phyloP scores from a whole-genome alignment of 2,113 vertebrate genomes.

The Ptilorrhoa leucosticta region DNA sequence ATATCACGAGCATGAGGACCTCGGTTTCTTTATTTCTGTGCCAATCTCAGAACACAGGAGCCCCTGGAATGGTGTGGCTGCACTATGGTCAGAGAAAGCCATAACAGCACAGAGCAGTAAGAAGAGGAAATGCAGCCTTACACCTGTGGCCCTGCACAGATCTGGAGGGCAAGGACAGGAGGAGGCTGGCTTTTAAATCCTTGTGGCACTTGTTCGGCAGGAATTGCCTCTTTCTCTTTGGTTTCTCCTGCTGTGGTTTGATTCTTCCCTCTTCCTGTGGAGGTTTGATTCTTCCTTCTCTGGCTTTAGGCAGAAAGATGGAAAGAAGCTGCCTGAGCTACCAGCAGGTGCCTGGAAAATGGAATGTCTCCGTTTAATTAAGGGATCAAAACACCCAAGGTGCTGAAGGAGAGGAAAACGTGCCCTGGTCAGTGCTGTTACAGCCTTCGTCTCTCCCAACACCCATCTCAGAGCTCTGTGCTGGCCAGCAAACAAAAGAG shows the following conservation, averaged over 20 bases:
- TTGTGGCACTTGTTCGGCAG: not conserved
- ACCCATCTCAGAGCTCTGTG: not conserved
- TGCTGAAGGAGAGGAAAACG: not conserved
- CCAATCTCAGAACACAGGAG: not conserved
- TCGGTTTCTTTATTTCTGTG: not conserved
- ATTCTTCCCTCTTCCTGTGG: not conserved
- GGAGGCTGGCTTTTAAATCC: not conserved
- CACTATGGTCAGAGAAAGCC: not conserved
- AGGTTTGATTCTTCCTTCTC: not conserved
- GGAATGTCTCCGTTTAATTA: not conserved
- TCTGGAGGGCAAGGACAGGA: not conserved
- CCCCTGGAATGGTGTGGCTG: not conserved
- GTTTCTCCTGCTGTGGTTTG: not conserved
- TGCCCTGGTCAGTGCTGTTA: not conserved
- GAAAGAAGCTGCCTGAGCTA: not conserved
- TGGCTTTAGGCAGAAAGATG: not conserved
- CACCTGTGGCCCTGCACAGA: not conserved
- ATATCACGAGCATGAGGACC: accelerated
- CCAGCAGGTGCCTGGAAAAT: not conserved
- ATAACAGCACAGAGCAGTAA: accelerated
- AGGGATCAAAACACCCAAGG: not conserved
- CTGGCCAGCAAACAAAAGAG: not conserved
- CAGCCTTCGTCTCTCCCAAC: not conserved
- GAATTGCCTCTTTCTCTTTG: not conserved
- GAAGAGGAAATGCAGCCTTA: not conserved